Evolutionary conservation across 1,140 invertebrate species (phyloP), one percentile per base, ranked within the genome.

Genomic region (Pygmarrhopalites habei): DNA sequence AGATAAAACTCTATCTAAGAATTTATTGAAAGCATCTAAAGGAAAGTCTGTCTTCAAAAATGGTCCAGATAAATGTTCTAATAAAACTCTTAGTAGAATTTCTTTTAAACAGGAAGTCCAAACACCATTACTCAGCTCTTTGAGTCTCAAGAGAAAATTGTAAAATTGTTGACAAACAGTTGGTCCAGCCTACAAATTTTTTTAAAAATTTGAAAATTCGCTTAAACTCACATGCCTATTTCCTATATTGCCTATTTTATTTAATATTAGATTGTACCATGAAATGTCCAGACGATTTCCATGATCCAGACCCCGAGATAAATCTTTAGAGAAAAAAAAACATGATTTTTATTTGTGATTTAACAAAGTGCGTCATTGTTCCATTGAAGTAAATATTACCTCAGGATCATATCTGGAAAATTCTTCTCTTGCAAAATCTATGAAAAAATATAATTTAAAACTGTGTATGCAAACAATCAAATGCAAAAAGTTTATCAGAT

Each of bases 1-100:
- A 47, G 57, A 66, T 1, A 55, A 60, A 21, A 67, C 49, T 51
- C 68, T 35, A 47, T 71, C 69, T 15, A 71, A 51, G 35, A 71
- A 71, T 41, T 71, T 71, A 39, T 68, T 71, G 73, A 91, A 88
- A 1, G 86, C 88, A 79, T 92, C 89, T 7, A 90, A 75, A 17
- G 89, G 88, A n/a, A 89, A 89, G 65, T 83, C 81, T 60, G 82
- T 80, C 28, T 80, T 79, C 26, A 83, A 80, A 21, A 90, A 82
- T 5, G 87, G 82, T 25, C 88, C 88, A 14, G 82, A 79, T 5
- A 84, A 82, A 71, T 83, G 81, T 1, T 85, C 78, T 49, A 64
- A 64, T n/a, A 91, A 74, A 69, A 85, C 82, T 64, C 87, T 81
- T 2, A 89, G 80, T 12, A 90, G 78, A 73, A 71, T 49, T 63